phyloP scores from a whole-genome alignment of 1,140 invertebrate species.

The Scaptomyza graminum region DNA sequence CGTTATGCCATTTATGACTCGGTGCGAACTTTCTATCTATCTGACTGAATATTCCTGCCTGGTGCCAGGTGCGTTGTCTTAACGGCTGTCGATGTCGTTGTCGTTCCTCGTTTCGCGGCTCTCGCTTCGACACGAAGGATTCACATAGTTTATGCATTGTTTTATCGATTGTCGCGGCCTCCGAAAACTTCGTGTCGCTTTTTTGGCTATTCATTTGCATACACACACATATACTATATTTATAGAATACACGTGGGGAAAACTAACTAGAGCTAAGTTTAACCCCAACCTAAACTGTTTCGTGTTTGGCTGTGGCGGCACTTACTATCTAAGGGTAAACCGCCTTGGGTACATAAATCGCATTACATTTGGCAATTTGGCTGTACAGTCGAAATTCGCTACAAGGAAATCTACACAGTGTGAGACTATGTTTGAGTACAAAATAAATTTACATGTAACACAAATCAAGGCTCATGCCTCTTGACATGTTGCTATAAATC shows the following conservation, averaged over 20 bases:
- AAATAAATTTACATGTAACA: constrained; percentile 1
- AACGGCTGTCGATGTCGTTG: constrained; percentile 32
- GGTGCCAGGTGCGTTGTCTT: constrained; percentile 35
- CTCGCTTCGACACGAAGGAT: constrained; percentile 66
- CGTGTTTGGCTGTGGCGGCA: constrained; percentile 55
- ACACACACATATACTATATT: constrained; percentile 40
- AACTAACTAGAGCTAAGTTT: not conserved
- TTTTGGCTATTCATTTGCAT: constrained; percentile 45
- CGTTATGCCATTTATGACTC: constrained; percentile 74
- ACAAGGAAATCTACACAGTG: not conserved
- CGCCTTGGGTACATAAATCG: constrained; percentile 55
- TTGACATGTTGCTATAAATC: too few species aligned
- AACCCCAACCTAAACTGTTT: constrained; percentile 27
- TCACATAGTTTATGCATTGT: constrained; percentile 75
- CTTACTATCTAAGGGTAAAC: constrained; percentile 39
- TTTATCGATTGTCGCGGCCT: constrained; percentile 75
- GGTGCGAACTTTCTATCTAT: constrained; percentile 8
- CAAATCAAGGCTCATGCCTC: too few species aligned
- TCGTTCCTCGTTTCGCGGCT: constrained; percentile 30
- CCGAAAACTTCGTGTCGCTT: constrained; percentile 52
- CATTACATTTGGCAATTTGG: constrained; percentile 60
- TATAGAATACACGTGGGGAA: constrained; percentile 41
- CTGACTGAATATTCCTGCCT: constrained; percentile 5
- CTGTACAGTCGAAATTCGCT: constrained; percentile 24
- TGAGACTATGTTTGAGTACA: not conserved